Evolutionary conservation across 2,797 vertebrate genomes (phyloP), one percentile per base, ranked within the genome.

Genomic region (Heliangelus exortis): DNA sequence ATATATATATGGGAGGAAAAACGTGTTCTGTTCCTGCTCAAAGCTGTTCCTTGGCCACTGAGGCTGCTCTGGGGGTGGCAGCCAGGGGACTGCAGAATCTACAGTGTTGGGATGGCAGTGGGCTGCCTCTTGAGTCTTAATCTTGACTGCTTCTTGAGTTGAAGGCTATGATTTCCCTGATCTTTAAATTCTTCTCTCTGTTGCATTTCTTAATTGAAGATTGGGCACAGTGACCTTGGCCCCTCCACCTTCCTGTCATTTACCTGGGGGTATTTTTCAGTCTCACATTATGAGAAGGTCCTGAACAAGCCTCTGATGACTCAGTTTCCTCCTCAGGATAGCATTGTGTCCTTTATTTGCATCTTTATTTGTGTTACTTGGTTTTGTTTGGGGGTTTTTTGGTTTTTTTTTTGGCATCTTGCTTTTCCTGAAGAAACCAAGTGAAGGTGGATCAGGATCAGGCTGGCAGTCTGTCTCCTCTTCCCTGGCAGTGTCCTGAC

Each of bases 321-420:
- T 95, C 94, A 95, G 95, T 89, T 95, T 96, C 88, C 94, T 82
- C 67, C 83, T 94, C 77, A 7, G 67, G 39, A 18, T 93, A 90
- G 91, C 94, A 84, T 25, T 6, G 23, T 79, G 80, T 92, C 94
- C 73, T 94, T 92, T 85, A 84, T 94, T 92, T 95, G 87, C 79
- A 75, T 86, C 82, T 84, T 79, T 88, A 34, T 81, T 87, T 80
- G 87, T 73, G 15, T 80, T 79, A 7, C 39, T 41, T 41, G 13
- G 12, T 41, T 41, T 41, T 41, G 12, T 10, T 39, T 59, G 20
- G 47, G 43, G 90, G 12, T 72, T 82, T 34, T 62, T 51, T 36
- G 7, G 34, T 8, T 54, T 65, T 69, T 55, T 0, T 39, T 85
- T 34, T 34, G 34, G 0, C 0, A 0, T 0, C 0, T 71, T 34